A percentile compares a stretch with the other conserved stretches of the same genome.
phyloP scores from a whole-genome alignment of 1,140 invertebrate species.

The Latrodectus geometricus region DNA sequence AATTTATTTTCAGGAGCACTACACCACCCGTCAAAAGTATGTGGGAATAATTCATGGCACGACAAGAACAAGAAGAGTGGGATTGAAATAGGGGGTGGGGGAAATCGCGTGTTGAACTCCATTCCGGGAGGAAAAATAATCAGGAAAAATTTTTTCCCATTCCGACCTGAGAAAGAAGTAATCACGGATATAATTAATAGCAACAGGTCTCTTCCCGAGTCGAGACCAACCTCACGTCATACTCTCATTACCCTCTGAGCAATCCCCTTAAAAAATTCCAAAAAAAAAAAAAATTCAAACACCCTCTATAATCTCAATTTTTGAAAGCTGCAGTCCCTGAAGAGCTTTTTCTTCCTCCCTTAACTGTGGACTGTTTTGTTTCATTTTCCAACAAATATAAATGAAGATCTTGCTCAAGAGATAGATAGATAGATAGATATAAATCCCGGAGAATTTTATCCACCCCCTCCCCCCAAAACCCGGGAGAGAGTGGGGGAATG shows the following conservation, averaged over 20 bases:
- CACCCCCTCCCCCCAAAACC: neutral
- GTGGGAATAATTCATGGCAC: neutral
- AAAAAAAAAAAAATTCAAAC: constrained; percentile 7
- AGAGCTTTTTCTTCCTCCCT: neutral
- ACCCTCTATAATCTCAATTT: neutral
- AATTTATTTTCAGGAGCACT: too few species aligned
- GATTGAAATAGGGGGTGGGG: neutral
- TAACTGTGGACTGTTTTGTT: constrained; percentile 24
- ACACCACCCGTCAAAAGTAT: neutral
- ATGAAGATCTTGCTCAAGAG: constrained; percentile 7
- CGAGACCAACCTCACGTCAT: neutral
- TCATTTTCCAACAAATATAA: constrained; percentile 42
- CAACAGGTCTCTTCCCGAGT: constrained; percentile 24
- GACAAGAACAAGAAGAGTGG: neutral
- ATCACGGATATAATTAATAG: constrained; percentile 45
- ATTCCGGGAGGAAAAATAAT: neutral
- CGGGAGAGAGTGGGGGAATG: constrained; percentile 10
- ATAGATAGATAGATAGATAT: constrained; percentile 7
- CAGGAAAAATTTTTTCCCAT: neutral
- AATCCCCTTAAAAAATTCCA: neutral
- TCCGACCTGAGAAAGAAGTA: neutral
- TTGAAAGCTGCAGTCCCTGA: neutral
- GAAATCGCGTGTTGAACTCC: neutral
- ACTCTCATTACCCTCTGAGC: neutral
- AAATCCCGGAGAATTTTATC: constrained; percentile 25